Evolutionary conservation across 2,888 invertebrate species (phyloP).

Genomic region (Nudaria mundana): DNA sequence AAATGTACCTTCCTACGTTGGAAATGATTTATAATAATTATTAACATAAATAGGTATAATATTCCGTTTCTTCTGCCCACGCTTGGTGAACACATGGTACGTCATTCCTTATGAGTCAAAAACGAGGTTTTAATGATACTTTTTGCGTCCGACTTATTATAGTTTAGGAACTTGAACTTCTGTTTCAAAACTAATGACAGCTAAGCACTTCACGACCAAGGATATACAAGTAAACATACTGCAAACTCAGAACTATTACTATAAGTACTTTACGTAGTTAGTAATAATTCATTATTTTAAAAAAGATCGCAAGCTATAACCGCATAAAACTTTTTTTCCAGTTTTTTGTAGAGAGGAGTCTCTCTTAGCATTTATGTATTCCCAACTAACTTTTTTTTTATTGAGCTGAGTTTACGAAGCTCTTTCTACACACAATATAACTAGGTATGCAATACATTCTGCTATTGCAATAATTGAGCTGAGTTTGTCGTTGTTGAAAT

Average conservation of each 20-base stretch:
- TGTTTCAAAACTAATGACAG: constrained; percentile 26
- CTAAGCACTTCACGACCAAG: constrained; percentile 34
- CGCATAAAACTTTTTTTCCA: too few species aligned
- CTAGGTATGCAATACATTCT: too few species aligned
- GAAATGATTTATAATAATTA: constrained; percentile 37
- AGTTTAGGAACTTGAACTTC: constrained; percentile 15
- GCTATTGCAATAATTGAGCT: too few species aligned
- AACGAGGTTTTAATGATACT: constrained; percentile 31
- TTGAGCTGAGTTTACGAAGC: too few species aligned
- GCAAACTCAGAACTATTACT: constrained; percentile 47
- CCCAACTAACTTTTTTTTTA: too few species aligned
- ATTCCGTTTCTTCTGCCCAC: constrained; percentile 38
- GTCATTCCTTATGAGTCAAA: constrained; percentile 30
- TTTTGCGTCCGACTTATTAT: constrained; percentile 22
- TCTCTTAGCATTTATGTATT: too few species aligned
- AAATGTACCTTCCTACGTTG: constrained; percentile 19
- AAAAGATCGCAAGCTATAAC: too few species aligned
- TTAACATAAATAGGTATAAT: constrained; percentile 7
- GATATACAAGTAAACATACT: constrained; percentile 47
- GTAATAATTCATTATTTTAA: too few species aligned
- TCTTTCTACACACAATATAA: too few species aligned
- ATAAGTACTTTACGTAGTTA: too few species aligned
- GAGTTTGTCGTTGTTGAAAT: too few species aligned
- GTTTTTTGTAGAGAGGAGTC: too few species aligned
- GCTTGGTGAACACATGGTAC: constrained; percentile 27